These are phyloP conservation scores for Phalanger gymnotis DNA, from an alignment of 2,797 vertebrate species.

Conservation along the genomic window DNA sequence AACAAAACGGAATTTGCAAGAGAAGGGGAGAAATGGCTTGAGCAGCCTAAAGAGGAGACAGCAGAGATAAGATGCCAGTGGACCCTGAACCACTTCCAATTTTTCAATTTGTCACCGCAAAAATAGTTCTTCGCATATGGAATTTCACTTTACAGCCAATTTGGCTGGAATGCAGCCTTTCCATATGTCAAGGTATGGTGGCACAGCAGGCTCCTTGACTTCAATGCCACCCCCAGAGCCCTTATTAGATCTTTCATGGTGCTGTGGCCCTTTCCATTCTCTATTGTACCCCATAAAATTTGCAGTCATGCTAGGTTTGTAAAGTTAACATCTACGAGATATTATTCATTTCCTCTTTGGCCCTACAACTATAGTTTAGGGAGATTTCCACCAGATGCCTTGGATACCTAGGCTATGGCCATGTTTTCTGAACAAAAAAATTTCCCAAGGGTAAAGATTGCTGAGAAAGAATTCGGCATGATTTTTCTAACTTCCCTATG, in stretches of 20 bases:
- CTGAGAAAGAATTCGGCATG: constrained; percentile 18
- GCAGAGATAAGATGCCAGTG: not conserved
- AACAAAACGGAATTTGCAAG: not conserved
- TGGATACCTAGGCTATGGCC: not conserved
- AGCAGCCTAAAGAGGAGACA: not conserved
- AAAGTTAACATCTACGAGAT: not conserved
- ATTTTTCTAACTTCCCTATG: not conserved
- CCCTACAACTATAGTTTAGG: not conserved
- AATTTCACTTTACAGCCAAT: not conserved
- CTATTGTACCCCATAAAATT: constrained; percentile 25
- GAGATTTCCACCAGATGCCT: constrained; percentile 3
- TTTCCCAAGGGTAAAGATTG: not conserved
- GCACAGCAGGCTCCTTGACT: not conserved
- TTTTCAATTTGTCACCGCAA: not conserved
- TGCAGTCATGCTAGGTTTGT: constrained; percentile 5
- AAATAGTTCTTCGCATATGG: constrained; percentile 8
- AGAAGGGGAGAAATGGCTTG: not conserved
- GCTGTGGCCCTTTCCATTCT: not conserved
- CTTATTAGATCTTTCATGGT: not conserved
- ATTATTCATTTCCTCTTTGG: not conserved
- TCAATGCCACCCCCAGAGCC: not conserved
- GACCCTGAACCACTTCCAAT: constrained; percentile 17
- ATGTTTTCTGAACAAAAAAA: constrained; percentile 25
- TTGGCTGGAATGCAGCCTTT: not conserved
- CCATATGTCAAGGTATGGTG: not conserved